Conservation (phyloP, 2,113 vertebrate species). For the Lepisosteus oculatus region DNA sequence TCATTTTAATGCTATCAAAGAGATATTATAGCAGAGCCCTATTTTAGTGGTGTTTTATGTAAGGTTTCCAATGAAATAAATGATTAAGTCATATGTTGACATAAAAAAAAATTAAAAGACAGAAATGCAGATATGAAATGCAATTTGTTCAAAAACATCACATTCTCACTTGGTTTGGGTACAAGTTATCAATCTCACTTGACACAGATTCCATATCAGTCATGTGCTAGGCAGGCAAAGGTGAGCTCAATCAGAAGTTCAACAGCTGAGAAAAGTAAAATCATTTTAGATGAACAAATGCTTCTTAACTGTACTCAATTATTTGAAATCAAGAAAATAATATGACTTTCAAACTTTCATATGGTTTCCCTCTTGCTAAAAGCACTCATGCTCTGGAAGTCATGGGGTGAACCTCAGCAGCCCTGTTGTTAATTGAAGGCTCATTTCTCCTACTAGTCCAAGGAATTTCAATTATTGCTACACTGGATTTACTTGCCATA, state of each 20-base stretch:
- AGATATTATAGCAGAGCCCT: no score
- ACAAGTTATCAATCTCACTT: constrained; percentile 30
- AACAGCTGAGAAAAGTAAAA: constrained; percentile 28
- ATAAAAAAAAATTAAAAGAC: no score
- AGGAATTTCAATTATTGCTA: no score
- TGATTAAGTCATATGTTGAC: no score
- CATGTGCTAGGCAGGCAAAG: background rate
- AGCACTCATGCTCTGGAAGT: background rate
- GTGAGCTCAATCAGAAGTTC: constrained; percentile 21
- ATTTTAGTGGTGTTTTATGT: no score
- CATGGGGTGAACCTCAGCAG: background rate
- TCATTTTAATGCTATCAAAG: no score
- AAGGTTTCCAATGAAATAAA: no score
- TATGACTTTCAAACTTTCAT: background rate
- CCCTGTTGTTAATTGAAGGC: no score
- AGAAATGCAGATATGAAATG: no score
- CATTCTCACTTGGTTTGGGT: constrained; percentile 13
- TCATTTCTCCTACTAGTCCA: no score
- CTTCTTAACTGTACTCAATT: constrained; percentile 22
- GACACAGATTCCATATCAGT: constrained; percentile 24
- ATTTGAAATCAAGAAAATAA: constrained; percentile 6
- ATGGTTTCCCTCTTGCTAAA: background rate
- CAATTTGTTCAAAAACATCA: no score
- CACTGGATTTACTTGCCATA: no score
- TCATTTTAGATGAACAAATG: constrained; percentile 20